These are phyloP conservation scores for Pelecanoides urinatrix DNA, from an alignment of 2,113 vertebrate species.

Conservation along the genomic window DNA sequence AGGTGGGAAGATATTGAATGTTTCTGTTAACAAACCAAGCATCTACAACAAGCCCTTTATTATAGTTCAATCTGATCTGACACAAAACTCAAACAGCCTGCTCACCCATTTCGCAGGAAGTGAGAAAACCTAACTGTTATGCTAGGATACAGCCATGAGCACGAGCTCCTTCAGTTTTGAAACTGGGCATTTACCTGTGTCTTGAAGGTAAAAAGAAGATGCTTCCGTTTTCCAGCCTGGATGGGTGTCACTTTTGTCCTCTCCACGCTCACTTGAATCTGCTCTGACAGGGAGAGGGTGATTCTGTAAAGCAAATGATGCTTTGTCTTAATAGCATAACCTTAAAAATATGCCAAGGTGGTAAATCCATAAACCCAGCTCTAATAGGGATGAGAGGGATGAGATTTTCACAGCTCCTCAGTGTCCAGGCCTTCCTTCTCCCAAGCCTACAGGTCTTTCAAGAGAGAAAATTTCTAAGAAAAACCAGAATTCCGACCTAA, in stretches of 20 bases:
- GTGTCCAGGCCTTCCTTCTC: background rate
- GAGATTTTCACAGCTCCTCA: background rate
- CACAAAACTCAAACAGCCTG: background rate
- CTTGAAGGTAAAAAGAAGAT: background rate
- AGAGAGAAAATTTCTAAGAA: background rate
- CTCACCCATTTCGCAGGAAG: background rate
- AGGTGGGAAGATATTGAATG: background rate
- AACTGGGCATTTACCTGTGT: background rate
- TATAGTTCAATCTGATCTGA: background rate
- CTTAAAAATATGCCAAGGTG: background rate
- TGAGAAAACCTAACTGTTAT: background rate
- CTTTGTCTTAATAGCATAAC: background rate
- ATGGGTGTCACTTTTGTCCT: background rate
- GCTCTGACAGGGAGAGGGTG: background rate
- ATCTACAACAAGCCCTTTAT: background rate
- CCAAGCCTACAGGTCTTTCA: background rate
- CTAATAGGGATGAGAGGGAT: background rate
- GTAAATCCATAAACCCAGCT: background rate
- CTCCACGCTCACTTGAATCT: background rate
- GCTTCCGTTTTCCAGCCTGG: background rate
- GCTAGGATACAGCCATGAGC: background rate
- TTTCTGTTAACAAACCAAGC: background rate
- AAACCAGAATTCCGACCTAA: background rate
- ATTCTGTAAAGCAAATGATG: slow-evolving; percentile 31
- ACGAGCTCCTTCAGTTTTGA: background rate